phyloP scores from a whole-genome alignment of 64 coral and sea anemone species.

The Porites lutea region DNA sequence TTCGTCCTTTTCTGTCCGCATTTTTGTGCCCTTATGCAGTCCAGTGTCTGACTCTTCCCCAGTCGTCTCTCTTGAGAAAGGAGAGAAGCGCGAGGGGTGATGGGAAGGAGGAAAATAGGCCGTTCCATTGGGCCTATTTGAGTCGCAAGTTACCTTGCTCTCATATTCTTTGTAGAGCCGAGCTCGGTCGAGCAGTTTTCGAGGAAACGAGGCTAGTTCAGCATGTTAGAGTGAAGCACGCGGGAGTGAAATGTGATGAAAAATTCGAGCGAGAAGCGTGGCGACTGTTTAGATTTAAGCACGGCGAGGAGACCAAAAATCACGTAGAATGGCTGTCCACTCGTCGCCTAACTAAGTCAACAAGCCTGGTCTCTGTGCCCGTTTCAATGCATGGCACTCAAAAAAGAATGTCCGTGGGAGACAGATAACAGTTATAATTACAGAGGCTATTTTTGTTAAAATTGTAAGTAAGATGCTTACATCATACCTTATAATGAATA shows the following conservation, averaged over 20 bases:
- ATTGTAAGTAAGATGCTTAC: background rate
- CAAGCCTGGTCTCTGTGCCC: background rate
- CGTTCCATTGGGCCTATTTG: background rate
- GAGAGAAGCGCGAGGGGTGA: too few species aligned
- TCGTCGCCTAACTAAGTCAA: background rate
- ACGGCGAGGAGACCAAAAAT: background rate
- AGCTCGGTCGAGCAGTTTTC: background rate
- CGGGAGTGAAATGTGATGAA: background rate
- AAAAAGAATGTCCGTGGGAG: background rate
- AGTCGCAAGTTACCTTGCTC: background rate
- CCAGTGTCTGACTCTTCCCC: too few species aligned
- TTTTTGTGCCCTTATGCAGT: too few species aligned
- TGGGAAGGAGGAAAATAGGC: background rate
- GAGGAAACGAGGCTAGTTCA: background rate
- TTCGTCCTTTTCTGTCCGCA: too few species aligned
- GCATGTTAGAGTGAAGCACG: background rate
- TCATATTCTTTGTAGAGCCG: background rate
- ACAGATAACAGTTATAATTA: background rate
- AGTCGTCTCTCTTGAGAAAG: too few species aligned
- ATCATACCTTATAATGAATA: background rate
- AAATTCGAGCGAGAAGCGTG: background rate
- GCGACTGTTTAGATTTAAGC: background rate
- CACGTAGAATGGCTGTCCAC: background rate
- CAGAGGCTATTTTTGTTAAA: slow-evolving; percentile 20
- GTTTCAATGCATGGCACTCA: background rate